Evolutionary conservation across 1,140 invertebrate species (phyloP).

Genomic region (Atta texana): DNA sequence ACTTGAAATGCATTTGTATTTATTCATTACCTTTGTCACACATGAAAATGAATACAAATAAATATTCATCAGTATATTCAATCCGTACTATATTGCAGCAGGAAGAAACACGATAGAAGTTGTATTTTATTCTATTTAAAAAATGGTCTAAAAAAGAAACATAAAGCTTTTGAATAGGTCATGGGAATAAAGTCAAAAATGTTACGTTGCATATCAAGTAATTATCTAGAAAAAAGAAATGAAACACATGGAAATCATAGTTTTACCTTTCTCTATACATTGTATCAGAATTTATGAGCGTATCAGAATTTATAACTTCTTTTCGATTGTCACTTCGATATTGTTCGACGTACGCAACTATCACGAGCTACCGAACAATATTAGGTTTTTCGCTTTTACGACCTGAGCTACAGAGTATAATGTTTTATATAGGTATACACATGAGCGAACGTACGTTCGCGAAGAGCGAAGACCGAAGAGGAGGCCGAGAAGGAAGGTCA

Average conservation of each 20-base stretch:
- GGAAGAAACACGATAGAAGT: not conserved
- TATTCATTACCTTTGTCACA: conserved; percentile 11
- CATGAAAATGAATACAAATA: not conserved
- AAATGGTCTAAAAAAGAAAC: not conserved
- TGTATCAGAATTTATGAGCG: not conserved
- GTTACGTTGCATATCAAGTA: not conserved
- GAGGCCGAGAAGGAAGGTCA: conserved; percentile 52
- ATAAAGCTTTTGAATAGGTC: not conserved
- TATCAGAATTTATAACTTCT: not conserved
- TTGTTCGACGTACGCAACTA: not conserved
- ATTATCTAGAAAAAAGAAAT: not conserved
- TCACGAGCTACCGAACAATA: not conserved
- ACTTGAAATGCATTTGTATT: not conserved
- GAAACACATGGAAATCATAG: not conserved
- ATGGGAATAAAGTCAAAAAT: not conserved
- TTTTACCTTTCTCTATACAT: not conserved
- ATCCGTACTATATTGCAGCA: not conserved
- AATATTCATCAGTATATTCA: conserved; percentile 4
- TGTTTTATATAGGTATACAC: conserved; percentile 9
- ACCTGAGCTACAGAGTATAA: not conserved
- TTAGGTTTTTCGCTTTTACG: conserved; percentile 42
- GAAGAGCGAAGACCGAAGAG: conserved; percentile 49
- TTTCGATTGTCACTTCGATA: conserved; percentile 16
- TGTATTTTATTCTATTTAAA: not conserved
- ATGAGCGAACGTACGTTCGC: not conserved